Evolutionary conservation across 2,888 invertebrate species (phyloP), one percentile per base, ranked within the genome.

Genomic region (Tetheella fluctuosa): DNA sequence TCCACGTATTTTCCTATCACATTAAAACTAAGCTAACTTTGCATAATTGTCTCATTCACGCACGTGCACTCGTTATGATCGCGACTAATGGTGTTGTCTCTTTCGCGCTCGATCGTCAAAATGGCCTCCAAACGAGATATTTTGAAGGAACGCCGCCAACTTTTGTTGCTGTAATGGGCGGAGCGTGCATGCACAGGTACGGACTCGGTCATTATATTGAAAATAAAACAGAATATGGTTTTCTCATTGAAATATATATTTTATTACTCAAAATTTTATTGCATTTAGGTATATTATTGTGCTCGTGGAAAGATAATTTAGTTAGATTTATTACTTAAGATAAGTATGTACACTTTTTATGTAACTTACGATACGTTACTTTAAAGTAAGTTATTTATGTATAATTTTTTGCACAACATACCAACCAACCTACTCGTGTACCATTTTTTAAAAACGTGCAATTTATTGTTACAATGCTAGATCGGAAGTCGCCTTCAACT

Each of bases 101-200:
- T 74, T 70, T 93, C 84, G 65, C 84, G 73, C 93, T 69, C 86
- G 84, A 83, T 91, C 92, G 89, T 93, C 92, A 93, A 93, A 93
- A 93, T 93, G 93, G 93, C 92, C 89, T 91, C 93, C 92, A 91
- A 92, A 93, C 92, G 91, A 91, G 92, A 91, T 92, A 88, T 93
- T 93, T 92, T 92, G 93, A 93, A 92, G 91, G 90, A 92, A 91
- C 91, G 85, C 88, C 84, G 86, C 90, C 89, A 89, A 92, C 92
- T 93, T 93, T 92, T 93, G 93, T 92, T 87, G 90, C 85, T 86
- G 90, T 92, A 91, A 93, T 93, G 92, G 93, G 92, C 92, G 93
- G 93, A 92, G 93, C 92, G 84, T 90, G 86, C 85, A 85, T 81
- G 81, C 63, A 71, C 92, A 92, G 93, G 77, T 81, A 63, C 81